Evolutionary conservation across 2,797 vertebrate genomes (phyloP), one percentile per base, ranked within the genome.

Genomic region (Liasis olivaceus): DNA sequence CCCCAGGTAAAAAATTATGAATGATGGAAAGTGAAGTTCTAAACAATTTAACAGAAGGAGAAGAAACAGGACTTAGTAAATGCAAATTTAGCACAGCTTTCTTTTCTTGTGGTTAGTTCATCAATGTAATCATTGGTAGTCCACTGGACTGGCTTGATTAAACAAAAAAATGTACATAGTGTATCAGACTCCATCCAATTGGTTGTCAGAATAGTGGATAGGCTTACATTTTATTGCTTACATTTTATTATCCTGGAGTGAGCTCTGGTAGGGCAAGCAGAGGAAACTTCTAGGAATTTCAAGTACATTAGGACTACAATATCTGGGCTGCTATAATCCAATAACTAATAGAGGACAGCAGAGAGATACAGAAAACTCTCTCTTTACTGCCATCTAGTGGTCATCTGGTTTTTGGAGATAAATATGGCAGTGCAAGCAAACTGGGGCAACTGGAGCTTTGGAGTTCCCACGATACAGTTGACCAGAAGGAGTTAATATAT

Each of bases 1-100:
- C 63, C 93, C 60, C 62, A 90, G 81, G 84, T 90, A n/a, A 93
- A 89, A 90, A 94, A 92, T 95, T 92, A 89, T 62, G 20, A 85
- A 66, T 28, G 51, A 64, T 89, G 7, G 2, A 94, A 94, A 95
- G 56, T 77, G 90, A 92, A 88, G 85, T 28, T 60, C 54, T 89
- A 36, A 86, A 93, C 91, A 93, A 92, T 91, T 92, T 88, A 63
- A 11, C 12, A 66, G 22, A 8, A 36, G 51, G 51, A 24, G 1
- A 14, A 51, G 28, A 12, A 42, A 2, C 5, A 28, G 36, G 11
- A 47, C 0, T 42, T 24, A 31, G 42, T 1, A 84, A 59, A 88
- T 12, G 26, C 17, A 36, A 22, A 64, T 66, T 86, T 6, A 31
- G 47, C 28, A 36, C 4, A 5, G 87, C n/a, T 89, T 84, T 81